These are phyloP conservation scores for Zophobas morio DNA, from an alignment of 1,140 invertebrate genomes.

Conservation along the genomic window DNA sequence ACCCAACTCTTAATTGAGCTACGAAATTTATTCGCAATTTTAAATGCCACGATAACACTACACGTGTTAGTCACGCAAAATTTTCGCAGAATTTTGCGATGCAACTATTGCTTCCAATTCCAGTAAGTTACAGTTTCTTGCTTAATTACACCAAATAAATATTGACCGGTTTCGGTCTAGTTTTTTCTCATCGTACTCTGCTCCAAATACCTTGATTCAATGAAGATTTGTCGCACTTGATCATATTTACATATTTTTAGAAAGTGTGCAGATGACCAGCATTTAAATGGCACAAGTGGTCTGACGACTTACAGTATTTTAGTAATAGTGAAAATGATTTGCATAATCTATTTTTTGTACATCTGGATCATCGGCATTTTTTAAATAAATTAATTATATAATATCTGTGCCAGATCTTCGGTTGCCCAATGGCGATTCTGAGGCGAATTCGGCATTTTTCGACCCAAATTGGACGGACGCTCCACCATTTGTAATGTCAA, in stretches of 20 bases:
- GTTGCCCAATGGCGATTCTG: conserved; percentile 19
- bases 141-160: conserved; percentile 11
- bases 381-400: conserved; percentile 39
- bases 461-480: conserved; percentile 17
- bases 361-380: conserved; percentile 38
- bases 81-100: not conserved
- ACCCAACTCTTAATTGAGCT: not conserved
- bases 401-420: conserved; percentile 29
- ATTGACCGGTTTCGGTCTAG: conserved; percentile 12
- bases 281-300: conserved; percentile 19
- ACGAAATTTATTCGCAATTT: not conserved
- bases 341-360: conserved; percentile 40
- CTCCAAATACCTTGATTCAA: conserved; percentile 27
- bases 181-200: conserved; percentile 2
- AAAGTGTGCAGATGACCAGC: conserved; percentile 9
- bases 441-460: conserved; percentile 33
- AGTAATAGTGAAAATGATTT: conserved; percentile 37
- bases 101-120: not conserved
- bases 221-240: conserved; percentile 30
- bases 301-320: conserved; percentile 28
- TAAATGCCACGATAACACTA: not conserved
- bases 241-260: conserved; percentile 35
- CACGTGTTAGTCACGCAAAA: not conserved
- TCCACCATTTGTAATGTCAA: conserved; percentile 20
- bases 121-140: conserved; percentile 13